Conservation (phyloP, 2,888 invertebrate genomes). For the Epinotia ramella region DNA sequence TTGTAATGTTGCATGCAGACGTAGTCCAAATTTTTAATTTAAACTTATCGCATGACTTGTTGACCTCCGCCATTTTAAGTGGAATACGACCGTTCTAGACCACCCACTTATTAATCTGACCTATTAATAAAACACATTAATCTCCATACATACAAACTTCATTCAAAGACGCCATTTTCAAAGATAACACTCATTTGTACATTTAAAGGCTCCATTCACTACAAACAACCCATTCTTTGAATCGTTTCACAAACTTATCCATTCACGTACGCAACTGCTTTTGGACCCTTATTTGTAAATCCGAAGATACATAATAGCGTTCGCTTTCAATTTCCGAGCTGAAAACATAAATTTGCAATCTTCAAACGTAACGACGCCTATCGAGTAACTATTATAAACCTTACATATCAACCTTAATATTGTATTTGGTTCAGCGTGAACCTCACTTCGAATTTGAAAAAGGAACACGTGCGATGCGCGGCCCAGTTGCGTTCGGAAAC, state of each 20-base stretch:
- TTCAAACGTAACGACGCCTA: conserved; percentile 30
- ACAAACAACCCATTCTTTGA: conserved; percentile 70
- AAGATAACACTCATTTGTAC: conserved; percentile 71
- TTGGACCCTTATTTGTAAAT: conserved; percentile 39
- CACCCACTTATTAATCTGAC: conserved; percentile 45
- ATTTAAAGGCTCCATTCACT: conserved; percentile 74
- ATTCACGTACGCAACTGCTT: conserved; percentile 39
- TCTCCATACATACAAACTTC: conserved; percentile 41
- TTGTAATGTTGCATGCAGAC: neutral
- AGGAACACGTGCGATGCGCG: conserved; percentile 49
- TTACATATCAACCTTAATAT: conserved; percentile 31
- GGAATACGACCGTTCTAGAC: conserved; percentile 31
- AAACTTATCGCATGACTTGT: conserved; percentile 9
- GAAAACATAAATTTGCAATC: conserved; percentile 52
- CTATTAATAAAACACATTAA: conserved; percentile 41
- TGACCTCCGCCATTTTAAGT: conserved; percentile 14
- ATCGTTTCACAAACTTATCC: conserved; percentile 48
- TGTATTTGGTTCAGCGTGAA: conserved; percentile 39
- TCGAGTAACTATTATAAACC: conserved; percentile 41
- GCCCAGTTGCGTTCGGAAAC: conserved; percentile 70
- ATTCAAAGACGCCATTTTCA: conserved; percentile 47
- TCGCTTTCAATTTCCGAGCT: conserved; percentile 49
- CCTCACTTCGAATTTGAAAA: conserved; percentile 52
- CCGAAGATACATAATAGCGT: conserved; percentile 45
- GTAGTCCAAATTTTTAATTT: conserved; percentile 1